A percentile compares a stretch with the other conserved stretches of the same genome.
Conservation (phyloP, 2,888 invertebrate species). For the Ectobius pallidus region DNA sequence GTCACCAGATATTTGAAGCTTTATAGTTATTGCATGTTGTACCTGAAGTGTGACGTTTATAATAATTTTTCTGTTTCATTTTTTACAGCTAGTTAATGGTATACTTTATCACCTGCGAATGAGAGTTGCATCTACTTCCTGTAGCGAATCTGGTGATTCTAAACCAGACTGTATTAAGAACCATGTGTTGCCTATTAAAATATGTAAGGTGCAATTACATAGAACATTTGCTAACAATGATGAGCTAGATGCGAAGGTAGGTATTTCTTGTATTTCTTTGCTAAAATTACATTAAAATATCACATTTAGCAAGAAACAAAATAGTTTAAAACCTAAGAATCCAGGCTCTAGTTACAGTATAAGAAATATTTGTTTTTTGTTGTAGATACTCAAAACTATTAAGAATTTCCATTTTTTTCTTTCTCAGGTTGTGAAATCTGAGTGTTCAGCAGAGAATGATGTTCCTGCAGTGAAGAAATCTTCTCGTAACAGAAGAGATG, state of each 20-base stretch:
- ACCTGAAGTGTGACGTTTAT: no score
- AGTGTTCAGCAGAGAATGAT: conserved; percentile 41
- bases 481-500: neutral
- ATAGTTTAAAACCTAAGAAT: no score
- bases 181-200: conserved; percentile 35
- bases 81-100: conserved; percentile 39
- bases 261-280: conserved; percentile 5
- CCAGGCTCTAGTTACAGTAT: no score
- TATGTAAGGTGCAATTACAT: conserved; percentile 45
- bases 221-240: conserved; percentile 45
- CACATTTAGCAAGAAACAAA: no score
- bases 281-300: neutral
- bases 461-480: neutral
- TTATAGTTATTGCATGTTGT: no score
- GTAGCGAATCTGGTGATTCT: conserved; percentile 33
- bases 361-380: no score
- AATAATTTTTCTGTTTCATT: no score
- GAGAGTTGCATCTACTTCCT: conserved; percentile 37
- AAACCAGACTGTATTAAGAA: conserved; percentile 35
- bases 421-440: conserved; percentile 47
- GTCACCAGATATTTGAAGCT: no score
- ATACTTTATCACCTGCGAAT: conserved; percentile 41
- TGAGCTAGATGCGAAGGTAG: conserved; percentile 46
- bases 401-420: neutral
- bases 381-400: no score